phyloP scores from a whole-genome alignment of 2,888 invertebrate genomes.

The Melanostoma scalare region DNA sequence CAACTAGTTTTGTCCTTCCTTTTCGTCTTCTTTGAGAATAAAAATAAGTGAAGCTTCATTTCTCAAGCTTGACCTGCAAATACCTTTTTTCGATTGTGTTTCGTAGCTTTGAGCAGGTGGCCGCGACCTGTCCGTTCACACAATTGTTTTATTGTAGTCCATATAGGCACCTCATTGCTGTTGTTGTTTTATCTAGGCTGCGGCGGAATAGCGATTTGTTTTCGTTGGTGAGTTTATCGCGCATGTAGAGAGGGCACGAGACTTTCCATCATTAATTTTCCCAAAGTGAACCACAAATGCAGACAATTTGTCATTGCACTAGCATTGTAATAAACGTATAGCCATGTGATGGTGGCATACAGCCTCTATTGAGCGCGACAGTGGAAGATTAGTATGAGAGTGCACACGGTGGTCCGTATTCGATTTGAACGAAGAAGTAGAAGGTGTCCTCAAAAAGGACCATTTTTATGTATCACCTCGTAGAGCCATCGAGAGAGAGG shows the following conservation, averaged over 20 bases:
- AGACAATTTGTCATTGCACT: constrained; percentile 71
- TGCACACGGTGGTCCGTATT: constrained; percentile 68
- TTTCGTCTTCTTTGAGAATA: too few species aligned
- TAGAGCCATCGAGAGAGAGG: background rate
- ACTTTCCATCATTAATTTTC: constrained; percentile 73
- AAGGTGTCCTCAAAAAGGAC: constrained; percentile 67
- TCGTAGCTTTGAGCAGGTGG: background rate
- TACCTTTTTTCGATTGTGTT: too few species aligned
- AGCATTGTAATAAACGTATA: constrained; percentile 33
- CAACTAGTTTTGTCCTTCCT: too few species aligned
- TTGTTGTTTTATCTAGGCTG: constrained; percentile 68
- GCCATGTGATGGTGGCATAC: background rate
- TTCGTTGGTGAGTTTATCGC: constrained; percentile 69
- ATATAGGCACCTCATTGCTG: constrained; percentile 35
- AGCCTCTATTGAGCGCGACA: constrained; percentile 48
- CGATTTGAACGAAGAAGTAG: constrained; percentile 60
- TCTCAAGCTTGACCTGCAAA: too few species aligned
- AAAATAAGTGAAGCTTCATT: too few species aligned
- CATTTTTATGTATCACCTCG: constrained; percentile 53
- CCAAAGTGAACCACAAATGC: constrained; percentile 74
- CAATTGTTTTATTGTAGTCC: background rate
- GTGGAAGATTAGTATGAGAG: constrained; percentile 49
- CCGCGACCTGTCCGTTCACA: background rate
- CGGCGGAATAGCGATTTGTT: constrained; percentile 57
- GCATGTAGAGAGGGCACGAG: constrained; percentile 61